A percentile compares a stretch with the other conserved stretches of the same genome.
Evolutionary conservation across 2,888 invertebrate species (phyloP).

Genomic region (Watsonalla binaria): DNA sequence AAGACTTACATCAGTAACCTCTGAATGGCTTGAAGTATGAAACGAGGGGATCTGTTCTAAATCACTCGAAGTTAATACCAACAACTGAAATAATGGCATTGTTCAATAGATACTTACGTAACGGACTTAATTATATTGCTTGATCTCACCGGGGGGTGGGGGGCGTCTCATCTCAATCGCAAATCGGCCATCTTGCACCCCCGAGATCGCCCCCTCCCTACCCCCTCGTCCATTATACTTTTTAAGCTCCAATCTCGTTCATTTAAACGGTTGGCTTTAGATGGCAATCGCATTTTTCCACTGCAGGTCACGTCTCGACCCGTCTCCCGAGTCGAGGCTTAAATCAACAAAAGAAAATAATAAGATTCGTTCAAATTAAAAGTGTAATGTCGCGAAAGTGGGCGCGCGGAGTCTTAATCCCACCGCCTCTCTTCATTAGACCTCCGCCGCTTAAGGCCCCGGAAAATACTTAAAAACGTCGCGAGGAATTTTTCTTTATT

Average conservation of each 20-base stretch:
- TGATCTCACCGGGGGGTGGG: conserved; percentile 60
- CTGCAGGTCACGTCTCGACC: conserved; percentile 82
- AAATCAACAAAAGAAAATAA: conserved; percentile 84
- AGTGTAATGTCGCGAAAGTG: conserved; percentile 81
- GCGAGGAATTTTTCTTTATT: conserved; percentile 76
- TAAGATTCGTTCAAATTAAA: conserved; percentile 86
- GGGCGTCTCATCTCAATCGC: conserved; percentile 76
- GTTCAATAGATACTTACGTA: conserved; percentile 44
- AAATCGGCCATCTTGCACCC: conserved; percentile 78
- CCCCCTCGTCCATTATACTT: conserved; percentile 82
- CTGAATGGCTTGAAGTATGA: too few species aligned
- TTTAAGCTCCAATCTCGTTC: conserved; percentile 86
- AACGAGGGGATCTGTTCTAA: too few species aligned
- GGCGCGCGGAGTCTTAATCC: conserved; percentile 54
- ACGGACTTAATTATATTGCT: conserved; percentile 73
- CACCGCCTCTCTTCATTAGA: conserved; percentile 70
- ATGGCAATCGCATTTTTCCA: conserved; percentile 85
- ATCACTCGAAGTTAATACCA: conserved; percentile 12
- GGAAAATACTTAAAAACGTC: conserved; percentile 65
- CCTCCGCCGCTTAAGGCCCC: conserved; percentile 49
- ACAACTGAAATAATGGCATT: conserved; percentile 19
- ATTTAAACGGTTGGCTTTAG: conserved; percentile 85
- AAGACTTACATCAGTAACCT: too few species aligned
- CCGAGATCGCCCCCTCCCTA: conserved; percentile 68
- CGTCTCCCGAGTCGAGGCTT: conserved; percentile 80